Conservation (phyloP, 2,113 vertebrate genomes). For the Castor canadensis region DNA sequence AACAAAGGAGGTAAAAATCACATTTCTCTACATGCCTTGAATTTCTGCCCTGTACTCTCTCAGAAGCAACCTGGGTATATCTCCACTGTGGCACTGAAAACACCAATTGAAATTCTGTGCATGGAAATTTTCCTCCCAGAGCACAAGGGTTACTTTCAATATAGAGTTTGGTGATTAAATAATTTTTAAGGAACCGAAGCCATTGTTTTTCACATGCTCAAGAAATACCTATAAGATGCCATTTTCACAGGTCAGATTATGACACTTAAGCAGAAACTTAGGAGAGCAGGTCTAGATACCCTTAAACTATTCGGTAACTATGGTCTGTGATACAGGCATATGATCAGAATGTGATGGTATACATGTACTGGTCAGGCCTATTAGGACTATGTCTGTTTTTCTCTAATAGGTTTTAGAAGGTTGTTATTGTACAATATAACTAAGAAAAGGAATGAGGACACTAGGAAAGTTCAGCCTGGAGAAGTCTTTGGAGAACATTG, state of each 20-base stretch:
- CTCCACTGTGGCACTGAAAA: background rate
- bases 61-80: too few relatives aligned
- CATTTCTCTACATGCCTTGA: background rate
- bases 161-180: background rate
- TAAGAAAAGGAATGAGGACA: background rate
- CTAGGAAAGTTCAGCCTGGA: background rate
- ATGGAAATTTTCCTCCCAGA: background rate
- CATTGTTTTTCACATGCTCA: background rate
- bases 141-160: background rate
- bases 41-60: background rate
- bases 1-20: background rate
- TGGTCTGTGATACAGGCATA: background rate
- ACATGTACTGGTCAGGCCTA: background rate
- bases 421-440: background rate
- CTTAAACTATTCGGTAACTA: background rate
- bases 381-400: background rate
- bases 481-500: background rate
- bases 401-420: background rate
- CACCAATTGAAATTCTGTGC: background rate
- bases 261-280: background rate
- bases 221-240: background rate
- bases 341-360: background rate
- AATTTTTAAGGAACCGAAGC: background rate
- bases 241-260: background rate
- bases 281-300: background rate